Percentiles rank a stretch among this genome's conserved stretches.
These are phyloP conservation scores for Melanophora roralis DNA, from an alignment of 2,888 invertebrate genomes.

Conservation along the genomic window DNA sequence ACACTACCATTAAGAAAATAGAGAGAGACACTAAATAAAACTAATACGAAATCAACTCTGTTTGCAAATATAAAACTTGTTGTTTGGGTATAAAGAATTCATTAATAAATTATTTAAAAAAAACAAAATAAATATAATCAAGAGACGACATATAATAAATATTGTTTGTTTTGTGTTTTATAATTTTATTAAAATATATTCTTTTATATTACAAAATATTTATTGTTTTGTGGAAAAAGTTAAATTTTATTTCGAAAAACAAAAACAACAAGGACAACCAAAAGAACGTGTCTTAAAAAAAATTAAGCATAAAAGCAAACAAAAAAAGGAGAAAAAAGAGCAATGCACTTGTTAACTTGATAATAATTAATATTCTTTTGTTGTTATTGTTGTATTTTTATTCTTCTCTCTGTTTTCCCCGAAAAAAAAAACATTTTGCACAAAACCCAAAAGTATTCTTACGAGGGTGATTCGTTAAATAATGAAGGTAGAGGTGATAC, in stretches of 20 bases:
- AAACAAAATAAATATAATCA: conserved; percentile 2
- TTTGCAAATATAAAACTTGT: conserved; percentile 2
- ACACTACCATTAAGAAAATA: neutral
- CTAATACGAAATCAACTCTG: conserved; percentile 6
- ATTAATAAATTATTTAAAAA: neutral
- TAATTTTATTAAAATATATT: conserved; percentile 34
- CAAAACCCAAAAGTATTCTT: conserved; percentile 20
- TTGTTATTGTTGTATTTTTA: conserved; percentile 10
- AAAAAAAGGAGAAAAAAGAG: conserved; percentile 27
- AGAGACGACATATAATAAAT: conserved; percentile 18
- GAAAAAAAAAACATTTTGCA: conserved; percentile 9
- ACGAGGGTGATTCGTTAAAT: conserved; percentile 35
- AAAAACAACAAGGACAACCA: neutral
- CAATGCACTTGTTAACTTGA: conserved; percentile 50
- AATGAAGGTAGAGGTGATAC: neutral
- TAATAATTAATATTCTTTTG: conserved; percentile 44
- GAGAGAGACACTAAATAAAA: neutral
- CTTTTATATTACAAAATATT: conserved; percentile 8
- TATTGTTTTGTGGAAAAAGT: conserved; percentile 44
- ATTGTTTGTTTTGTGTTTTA: conserved; percentile 54
- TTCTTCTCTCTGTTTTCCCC: neutral
- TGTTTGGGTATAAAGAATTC: conserved; percentile 19
- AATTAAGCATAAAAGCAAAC: neutral
- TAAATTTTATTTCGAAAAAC: conserved; percentile 11
- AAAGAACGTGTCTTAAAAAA: conserved; percentile 24